Evolutionary conservation across 1,140 invertebrate species (phyloP).

Genomic region (Drosophila kanapiae): DNA sequence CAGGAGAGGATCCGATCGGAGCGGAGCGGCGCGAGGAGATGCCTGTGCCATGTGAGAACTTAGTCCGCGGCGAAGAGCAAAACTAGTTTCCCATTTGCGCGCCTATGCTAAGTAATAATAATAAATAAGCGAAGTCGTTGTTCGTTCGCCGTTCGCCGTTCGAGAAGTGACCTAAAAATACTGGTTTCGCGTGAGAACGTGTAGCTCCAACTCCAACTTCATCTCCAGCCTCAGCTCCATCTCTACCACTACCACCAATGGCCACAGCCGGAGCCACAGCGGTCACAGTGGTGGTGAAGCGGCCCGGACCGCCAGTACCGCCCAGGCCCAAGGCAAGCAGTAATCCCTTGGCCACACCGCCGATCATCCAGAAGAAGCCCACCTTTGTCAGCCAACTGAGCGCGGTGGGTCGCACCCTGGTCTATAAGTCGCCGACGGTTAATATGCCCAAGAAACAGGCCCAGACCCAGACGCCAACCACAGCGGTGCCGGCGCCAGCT

Average conservation of each 20-base stretch:
- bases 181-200: slow-evolving; percentile 78
- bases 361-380: slow-evolving; percentile 77
- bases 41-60: slow-evolving; percentile 55
- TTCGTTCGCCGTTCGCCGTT: slow-evolving; percentile 45
- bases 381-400: slow-evolving; percentile 76
- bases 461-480: slow-evolving; percentile 73
- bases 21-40: slow-evolving; percentile 23
- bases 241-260: slow-evolving; percentile 38
- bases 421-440: slow-evolving; percentile 81
- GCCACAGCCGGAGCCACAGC: slow-evolving; percentile 58
- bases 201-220: slow-evolving; percentile 19
- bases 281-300: slow-evolving; percentile 75
- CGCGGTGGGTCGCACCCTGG: slow-evolving; percentile 79
- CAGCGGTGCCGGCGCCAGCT: slow-evolving; percentile 53
- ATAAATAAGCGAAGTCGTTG: slow-evolving; percentile 70
- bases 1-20: slow-evolving; percentile 23
- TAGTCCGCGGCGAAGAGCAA: slow-evolving; percentile 41
- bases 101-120: slow-evolving; percentile 81
- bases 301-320: slow-evolving; percentile 80
- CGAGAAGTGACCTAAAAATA: slow-evolving; percentile 84
- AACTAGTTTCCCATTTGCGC: slow-evolving; percentile 76
- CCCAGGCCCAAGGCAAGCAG: slow-evolving; percentile 73
- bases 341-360: slow-evolving; percentile 40
- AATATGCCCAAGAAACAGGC: slow-evolving; percentile 81
- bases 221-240: not conserved